Evolutionary conservation across 2,888 invertebrate species (phyloP).

Genomic region (Diaphora mendica): DNA sequence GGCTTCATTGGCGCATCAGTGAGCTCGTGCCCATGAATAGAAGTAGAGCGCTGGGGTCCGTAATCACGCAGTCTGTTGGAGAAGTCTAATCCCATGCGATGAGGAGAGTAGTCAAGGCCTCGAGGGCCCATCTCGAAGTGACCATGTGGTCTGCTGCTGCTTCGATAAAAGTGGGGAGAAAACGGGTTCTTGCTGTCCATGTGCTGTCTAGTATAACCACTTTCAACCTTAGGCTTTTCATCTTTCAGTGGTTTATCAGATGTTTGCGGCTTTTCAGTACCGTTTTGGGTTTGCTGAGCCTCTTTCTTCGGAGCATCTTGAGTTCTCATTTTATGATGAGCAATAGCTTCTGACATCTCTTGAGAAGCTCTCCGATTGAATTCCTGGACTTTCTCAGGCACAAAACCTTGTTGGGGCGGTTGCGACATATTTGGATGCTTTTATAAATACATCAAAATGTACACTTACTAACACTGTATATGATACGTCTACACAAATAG

Average conservation of each 20-base stretch:
- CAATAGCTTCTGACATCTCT: conserved; percentile 69
- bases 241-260: conserved; percentile 58
- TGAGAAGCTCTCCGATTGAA: conserved; percentile 78
- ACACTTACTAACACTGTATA: conserved; percentile 50
- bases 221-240: conserved; percentile 61
- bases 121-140: conserved; percentile 84
- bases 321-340: conserved; percentile 51
- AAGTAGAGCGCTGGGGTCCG: conserved; percentile 80
- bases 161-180: conserved; percentile 73
- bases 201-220: conserved; percentile 62
- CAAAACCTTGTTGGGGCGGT: conserved; percentile 77
- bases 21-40: conserved; percentile 82
- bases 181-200: conserved; percentile 79
- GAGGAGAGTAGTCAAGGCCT: conserved; percentile 81
- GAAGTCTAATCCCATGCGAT: conserved; percentile 77
- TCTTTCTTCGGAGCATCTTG: conserved; percentile 71
- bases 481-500: conserved; percentile 46
- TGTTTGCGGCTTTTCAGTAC: conserved; percentile 52
- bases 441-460: conserved; percentile 52
- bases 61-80: conserved; percentile 77
- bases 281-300: conserved; percentile 62
- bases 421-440: conserved; percentile 70
- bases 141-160: conserved; percentile 69
- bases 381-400: conserved; percentile 80
- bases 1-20: conserved; percentile 78